A percentile compares a stretch with the other conserved stretches of the same genome.
Evolutionary conservation across 2,797 vertebrate species (phyloP).

Genomic region (Chrysocyon brachyurus): DNA sequence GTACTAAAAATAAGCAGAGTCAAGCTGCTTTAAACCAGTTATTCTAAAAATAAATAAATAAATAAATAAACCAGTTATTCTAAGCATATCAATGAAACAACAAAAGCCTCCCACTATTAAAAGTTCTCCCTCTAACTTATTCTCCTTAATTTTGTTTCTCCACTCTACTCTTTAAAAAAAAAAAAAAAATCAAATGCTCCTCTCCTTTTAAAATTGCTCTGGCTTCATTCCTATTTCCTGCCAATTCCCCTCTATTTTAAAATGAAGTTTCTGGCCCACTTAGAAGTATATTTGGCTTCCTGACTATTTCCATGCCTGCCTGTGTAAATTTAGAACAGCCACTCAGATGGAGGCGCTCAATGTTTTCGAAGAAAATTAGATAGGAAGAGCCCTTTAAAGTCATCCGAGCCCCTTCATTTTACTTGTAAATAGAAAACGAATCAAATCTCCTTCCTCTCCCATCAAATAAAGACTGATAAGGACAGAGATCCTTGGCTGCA

Average conservation of each 20-base stretch:
- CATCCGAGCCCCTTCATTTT: background rate
- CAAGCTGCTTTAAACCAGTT: conserved; percentile 37
- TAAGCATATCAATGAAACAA: conserved; percentile 17
- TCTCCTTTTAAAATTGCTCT: conserved; percentile 56
- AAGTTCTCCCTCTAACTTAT: background rate
- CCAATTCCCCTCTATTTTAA: conserved; percentile 63
- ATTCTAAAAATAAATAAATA: background rate
- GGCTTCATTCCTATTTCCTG: conserved; percentile 60
- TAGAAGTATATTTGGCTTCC: conserved; percentile 64
- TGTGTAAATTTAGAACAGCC: conserved; percentile 42
- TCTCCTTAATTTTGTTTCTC: conserved; percentile 61
- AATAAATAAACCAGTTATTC: conserved; percentile 4
- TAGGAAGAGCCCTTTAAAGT: background rate
- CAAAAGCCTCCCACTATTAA: background rate
- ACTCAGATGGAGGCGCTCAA: background rate
- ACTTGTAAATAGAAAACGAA: background rate
- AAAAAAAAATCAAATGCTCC: conserved; percentile 17
- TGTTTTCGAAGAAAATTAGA: conserved; percentile 44
- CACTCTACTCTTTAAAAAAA: background rate
- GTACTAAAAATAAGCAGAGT: conserved; percentile 22
- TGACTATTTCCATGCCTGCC: conserved; percentile 49
- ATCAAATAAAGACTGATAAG: background rate
- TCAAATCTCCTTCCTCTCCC: background rate
- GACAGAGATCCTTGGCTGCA: background rate
- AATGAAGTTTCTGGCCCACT: conserved; percentile 60